Conservation (phyloP, 1,140 invertebrate species). For the Diuraphis noxia region DNA sequence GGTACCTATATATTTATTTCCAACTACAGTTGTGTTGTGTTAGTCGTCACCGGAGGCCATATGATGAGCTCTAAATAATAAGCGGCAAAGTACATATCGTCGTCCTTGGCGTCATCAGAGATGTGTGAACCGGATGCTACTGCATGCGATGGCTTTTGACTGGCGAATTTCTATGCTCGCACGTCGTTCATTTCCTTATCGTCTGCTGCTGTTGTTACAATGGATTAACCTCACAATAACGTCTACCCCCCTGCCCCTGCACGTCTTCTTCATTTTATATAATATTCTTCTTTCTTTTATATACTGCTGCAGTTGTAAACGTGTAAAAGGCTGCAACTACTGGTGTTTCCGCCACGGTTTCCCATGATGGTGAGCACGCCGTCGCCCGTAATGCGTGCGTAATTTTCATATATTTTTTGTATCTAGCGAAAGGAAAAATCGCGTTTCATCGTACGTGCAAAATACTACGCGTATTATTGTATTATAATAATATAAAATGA, state of each 20-base stretch:
- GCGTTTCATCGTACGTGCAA: not conserved
- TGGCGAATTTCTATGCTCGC: not conserved
- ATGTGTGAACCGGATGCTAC: conserved; percentile 30
- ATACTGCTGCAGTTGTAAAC: not conserved
- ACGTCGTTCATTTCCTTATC: not conserved
- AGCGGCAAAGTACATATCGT: too few relatives aligned
- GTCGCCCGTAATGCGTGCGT: not conserved
- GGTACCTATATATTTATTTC: not conserved
- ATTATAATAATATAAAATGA: not conserved
- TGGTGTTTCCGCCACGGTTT: not conserved
- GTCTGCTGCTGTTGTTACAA: not conserved
- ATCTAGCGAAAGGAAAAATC: not conserved
- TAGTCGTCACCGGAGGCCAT: not conserved
- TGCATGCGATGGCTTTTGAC: not conserved
- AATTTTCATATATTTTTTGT: not conserved
- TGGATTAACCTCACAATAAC: not conserved
- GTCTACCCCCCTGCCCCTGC: not conserved
- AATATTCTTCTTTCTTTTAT: not conserved
- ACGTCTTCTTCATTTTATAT: not conserved
- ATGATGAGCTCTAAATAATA: not conserved
- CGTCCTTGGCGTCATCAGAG: not conserved
- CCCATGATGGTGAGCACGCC: not conserved
- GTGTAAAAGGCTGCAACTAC: not conserved
- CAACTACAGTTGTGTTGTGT: not conserved
- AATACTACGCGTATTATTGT: not conserved